A percentile compares a stretch with the other conserved stretches of the same genome.
These are phyloP conservation scores for Zoanthus sociatus DNA, from an alignment of 92 coral and sea anemone genomes.

Conservation along the genomic window DNA sequence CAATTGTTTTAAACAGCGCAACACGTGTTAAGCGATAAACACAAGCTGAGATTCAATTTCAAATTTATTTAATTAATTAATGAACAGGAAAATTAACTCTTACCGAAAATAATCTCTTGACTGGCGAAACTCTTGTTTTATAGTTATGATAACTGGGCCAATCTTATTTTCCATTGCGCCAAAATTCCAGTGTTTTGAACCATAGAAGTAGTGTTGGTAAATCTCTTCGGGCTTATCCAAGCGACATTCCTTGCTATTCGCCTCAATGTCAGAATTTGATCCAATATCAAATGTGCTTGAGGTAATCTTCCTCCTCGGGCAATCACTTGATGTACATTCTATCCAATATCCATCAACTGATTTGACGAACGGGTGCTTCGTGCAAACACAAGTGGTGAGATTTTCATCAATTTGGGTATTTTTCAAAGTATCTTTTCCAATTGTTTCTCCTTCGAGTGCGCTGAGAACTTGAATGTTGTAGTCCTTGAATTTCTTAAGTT, in stretches of 20 bases:
- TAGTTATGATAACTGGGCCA: slow-evolving; percentile 81
- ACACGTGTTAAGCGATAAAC: too few species aligned
- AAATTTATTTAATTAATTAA: not conserved
- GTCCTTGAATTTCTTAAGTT: slow-evolving; percentile 33
- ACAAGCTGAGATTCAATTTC: not conserved
- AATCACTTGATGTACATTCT: slow-evolving; percentile 73
- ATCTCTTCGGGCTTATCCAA: slow-evolving; percentile 74
- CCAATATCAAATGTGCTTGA: slow-evolving; percentile 53
- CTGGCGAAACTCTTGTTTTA: slow-evolving; percentile 87
- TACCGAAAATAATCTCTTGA: slow-evolving; percentile 88
- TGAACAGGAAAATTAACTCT: not conserved
- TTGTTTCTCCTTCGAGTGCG: not conserved
- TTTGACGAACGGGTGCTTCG: slow-evolving; percentile 61
- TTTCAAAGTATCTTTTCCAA: not conserved
- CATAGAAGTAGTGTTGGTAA: slow-evolving; percentile 88
- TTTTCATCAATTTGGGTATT: not conserved
- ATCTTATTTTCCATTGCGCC: slow-evolving; percentile 78
- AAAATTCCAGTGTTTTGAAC: slow-evolving; percentile 95
- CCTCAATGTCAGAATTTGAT: slow-evolving; percentile 64
- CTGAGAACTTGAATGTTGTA: not conserved
- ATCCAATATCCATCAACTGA: slow-evolving; percentile 67
- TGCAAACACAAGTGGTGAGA: slow-evolving; percentile 54
- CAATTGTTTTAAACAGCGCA: too few species aligned
- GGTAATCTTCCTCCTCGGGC: slow-evolving; percentile 58
- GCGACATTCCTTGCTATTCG: slow-evolving; percentile 49